A percentile compares a stretch with the other conserved stretches of the same genome.
Conservation (phyloP, 2,113 vertebrate species). For the Cololabis saira region DNA sequence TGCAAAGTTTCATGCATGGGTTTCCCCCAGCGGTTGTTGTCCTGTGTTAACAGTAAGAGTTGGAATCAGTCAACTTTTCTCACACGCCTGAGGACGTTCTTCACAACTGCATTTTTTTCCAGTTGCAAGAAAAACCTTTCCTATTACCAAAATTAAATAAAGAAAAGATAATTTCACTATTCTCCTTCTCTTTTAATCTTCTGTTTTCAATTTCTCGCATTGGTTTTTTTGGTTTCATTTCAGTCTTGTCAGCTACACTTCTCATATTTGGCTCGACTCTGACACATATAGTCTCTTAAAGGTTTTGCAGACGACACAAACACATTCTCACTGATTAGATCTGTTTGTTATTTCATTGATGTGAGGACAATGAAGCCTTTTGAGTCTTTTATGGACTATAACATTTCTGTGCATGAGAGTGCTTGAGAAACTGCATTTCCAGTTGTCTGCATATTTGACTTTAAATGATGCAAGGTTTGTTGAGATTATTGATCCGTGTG, state of each 20-base stretch:
- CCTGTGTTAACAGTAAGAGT: too few species aligned
- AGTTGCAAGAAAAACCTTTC: too few species aligned
- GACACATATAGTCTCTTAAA: conserved; percentile 6
- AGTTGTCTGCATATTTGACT: neutral
- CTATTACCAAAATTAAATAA: too few species aligned
- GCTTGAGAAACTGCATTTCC: neutral
- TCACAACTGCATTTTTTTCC: too few species aligned
- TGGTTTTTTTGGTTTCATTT: neutral
- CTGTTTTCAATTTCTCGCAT: neutral
- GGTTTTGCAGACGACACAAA: conserved; percentile 12
- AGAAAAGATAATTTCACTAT: too few species aligned
- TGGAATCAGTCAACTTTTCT: too few species aligned
- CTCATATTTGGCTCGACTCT: neutral
- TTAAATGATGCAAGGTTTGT: neutral
- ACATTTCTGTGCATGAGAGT: neutral
- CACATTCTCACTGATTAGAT: conserved; percentile 3
- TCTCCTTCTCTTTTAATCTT: too few species aligned
- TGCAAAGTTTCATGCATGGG: too few species aligned
- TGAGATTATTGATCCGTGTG: conserved; percentile 13
- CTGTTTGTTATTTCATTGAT: conserved; percentile 52
- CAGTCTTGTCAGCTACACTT: neutral
- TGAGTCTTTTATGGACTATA: neutral
- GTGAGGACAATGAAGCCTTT: conserved; percentile 8
- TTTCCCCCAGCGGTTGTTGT: too few species aligned
- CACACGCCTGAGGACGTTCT: too few species aligned